phyloP scores from a whole-genome alignment of 2,113 vertebrate genomes.

The Erinaceus europaeus region DNA sequence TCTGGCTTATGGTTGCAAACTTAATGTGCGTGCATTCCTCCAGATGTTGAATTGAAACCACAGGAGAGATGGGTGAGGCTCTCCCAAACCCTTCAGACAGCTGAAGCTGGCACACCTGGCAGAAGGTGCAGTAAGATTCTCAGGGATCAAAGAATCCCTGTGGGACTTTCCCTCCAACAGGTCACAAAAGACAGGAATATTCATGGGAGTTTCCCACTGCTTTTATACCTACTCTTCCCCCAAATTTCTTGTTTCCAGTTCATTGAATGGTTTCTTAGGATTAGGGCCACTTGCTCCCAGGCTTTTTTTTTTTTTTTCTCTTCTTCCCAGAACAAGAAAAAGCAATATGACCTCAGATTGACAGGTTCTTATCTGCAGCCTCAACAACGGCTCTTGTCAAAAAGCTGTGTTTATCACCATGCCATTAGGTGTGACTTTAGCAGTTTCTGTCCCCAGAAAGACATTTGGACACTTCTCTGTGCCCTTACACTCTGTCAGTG shows the following conservation, averaged over 20 bases:
- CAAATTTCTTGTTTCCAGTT: slow-evolving; percentile 1
- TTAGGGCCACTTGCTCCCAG: background rate
- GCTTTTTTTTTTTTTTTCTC: background rate
- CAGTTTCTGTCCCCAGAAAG: background rate
- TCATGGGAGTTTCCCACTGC: background rate
- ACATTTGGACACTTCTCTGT: background rate
- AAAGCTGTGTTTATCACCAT: too few species aligned
- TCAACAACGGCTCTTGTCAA: too few species aligned
- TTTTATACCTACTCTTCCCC: too few species aligned
- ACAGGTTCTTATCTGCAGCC: too few species aligned
- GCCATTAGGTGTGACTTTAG: too few species aligned
- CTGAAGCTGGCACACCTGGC: background rate
- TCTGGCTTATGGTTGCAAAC: slow-evolving; percentile 20
- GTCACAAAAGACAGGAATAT: background rate
- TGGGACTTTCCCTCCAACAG: too few species aligned
- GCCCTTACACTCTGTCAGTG: background rate
- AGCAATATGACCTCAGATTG: background rate
- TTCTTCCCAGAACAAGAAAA: background rate
- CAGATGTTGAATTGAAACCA: slow-evolving; percentile 35
- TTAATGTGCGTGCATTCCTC: slow-evolving; percentile 17
- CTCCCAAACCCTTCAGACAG: background rate
- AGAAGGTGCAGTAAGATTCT: too few species aligned
- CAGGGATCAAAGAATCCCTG: too few species aligned
- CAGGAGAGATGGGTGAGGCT: slow-evolving; percentile 28
- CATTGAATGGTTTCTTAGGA: background rate